A percentile compares a stretch with the other conserved stretches of the same genome.
Evolutionary conservation across 1,140 invertebrate genomes (phyloP).

Genomic region (Neodiprion pinetum): DNA sequence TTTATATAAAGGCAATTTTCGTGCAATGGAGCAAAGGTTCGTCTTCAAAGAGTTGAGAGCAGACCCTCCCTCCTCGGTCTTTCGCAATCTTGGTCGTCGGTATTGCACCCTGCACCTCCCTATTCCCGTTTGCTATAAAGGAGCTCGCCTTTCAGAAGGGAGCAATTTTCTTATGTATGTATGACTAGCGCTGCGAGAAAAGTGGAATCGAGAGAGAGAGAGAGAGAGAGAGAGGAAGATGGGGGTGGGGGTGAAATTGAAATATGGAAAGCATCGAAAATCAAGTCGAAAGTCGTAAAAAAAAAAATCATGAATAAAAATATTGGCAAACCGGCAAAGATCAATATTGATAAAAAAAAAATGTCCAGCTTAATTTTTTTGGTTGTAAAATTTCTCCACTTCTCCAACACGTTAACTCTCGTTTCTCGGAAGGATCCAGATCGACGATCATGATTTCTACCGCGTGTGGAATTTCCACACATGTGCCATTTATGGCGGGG

Average conservation of each 20-base stretch:
- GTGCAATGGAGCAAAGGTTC: neutral
- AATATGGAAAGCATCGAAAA: too few species aligned
- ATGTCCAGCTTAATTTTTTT: neutral
- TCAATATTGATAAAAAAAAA: neutral
- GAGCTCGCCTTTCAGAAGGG: too few species aligned
- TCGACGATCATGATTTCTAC: too few species aligned
- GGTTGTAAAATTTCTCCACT: neutral
- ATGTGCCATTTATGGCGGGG: too few species aligned
- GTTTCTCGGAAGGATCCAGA: too few species aligned
- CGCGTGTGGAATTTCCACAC: too few species aligned
- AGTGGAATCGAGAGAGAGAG: neutral
- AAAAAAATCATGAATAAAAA: neutral
- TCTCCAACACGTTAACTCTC: too few species aligned
- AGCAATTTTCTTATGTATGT: too few species aligned
- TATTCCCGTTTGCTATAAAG: too few species aligned
- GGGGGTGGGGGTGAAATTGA: neutral
- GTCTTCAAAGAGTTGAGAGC: neutral
- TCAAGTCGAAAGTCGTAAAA: too few species aligned
- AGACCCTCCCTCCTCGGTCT: neutral
- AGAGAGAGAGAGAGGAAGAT: neutral
- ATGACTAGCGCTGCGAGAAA: too few species aligned
- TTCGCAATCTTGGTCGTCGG: neutral
- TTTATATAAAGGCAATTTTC: too few species aligned
- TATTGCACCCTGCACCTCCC: neutral
- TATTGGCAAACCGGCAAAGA: neutral